Evolutionary conservation across 2,797 vertebrate genomes (phyloP).

Genomic region (Acanthurus lineatus): DNA sequence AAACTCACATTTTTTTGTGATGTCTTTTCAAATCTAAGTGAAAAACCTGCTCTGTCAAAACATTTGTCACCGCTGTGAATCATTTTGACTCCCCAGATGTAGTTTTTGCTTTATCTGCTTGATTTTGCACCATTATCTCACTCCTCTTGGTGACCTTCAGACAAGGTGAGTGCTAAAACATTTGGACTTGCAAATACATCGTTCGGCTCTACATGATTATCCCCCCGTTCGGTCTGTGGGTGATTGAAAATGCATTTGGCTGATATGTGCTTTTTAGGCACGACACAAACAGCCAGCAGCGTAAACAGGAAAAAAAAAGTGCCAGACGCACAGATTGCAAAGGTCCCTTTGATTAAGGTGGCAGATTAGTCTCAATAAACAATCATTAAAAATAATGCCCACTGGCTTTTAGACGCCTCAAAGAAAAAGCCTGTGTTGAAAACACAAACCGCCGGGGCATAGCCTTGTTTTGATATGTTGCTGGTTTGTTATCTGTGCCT

Average conservation of each 20-base stretch:
- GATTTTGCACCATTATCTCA: constrained; percentile 35
- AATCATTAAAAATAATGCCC: constrained; percentile 79
- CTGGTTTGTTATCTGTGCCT: constrained; percentile 38
- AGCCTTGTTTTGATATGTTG: constrained; percentile 51
- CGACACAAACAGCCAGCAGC: constrained; percentile 74
- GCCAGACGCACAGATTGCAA: constrained; percentile 75
- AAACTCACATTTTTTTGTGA: background rate
- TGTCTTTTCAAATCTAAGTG: constrained; percentile 29
- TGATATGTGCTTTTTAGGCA: constrained; percentile 63
- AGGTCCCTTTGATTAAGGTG: constrained; percentile 78
- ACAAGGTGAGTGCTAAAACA: constrained; percentile 30
- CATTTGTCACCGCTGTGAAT: constrained; percentile 22
- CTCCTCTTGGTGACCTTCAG: constrained; percentile 55
- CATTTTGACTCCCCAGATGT: constrained; percentile 17
- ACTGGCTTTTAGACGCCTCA: constrained; percentile 65
- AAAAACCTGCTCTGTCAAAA: constrained; percentile 30
- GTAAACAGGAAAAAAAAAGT: constrained; percentile 67
- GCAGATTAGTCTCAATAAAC: constrained; percentile 79
- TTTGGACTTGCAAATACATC: constrained; percentile 31
- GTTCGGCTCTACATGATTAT: constrained; percentile 39
- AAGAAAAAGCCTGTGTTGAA: constrained; percentile 45
- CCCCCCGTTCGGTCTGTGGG: constrained; percentile 20
- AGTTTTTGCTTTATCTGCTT: constrained; percentile 20
- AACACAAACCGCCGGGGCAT: constrained; percentile 34
- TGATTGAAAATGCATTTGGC: constrained; percentile 70